Conservation (phyloP, 2,797 vertebrate genomes). For the Acrossocheilus fasciatus region DNA sequence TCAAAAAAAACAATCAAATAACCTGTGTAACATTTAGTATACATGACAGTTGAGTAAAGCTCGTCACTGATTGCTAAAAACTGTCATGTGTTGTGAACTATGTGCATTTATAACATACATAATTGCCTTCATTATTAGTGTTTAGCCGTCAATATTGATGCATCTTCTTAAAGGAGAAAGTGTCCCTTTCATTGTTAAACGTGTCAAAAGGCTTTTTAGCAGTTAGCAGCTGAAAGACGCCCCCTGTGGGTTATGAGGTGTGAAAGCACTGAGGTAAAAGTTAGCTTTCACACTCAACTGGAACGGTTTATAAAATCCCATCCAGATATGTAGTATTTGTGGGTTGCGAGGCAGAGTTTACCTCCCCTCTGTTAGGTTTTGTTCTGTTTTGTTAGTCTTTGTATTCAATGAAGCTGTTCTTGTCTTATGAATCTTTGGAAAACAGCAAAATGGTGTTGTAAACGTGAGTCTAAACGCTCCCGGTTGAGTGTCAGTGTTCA, state of each 20-base stretch:
- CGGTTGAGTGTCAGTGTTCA: conserved; percentile 35
- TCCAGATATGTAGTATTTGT: conserved; percentile 16
- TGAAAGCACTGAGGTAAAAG: background rate
- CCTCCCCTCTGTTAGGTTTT: background rate
- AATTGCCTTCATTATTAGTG: conserved; percentile 21
- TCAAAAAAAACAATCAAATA: conserved; percentile 1
- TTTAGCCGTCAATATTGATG: background rate
- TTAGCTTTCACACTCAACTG: background rate
- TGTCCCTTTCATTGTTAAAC: background rate
- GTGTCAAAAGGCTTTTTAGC: background rate
- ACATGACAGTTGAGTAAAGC: background rate
- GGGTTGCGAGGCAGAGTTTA: background rate
- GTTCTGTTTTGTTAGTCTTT: too few relatives aligned
- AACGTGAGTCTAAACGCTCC: background rate
- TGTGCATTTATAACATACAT: background rate
- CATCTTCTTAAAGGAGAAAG: conserved; percentile 1
- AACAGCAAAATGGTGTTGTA: conserved; percentile 8
- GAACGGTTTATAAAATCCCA: background rate
- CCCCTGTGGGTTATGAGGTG: conserved; percentile 31
- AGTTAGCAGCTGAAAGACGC: background rate
- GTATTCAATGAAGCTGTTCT: background rate
- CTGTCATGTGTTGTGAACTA: background rate
- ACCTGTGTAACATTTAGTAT: background rate
- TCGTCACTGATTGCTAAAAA: background rate
- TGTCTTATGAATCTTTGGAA: background rate